phyloP scores from a whole-genome alignment of 2,888 invertebrate genomes.

The Xanthia togata region DNA sequence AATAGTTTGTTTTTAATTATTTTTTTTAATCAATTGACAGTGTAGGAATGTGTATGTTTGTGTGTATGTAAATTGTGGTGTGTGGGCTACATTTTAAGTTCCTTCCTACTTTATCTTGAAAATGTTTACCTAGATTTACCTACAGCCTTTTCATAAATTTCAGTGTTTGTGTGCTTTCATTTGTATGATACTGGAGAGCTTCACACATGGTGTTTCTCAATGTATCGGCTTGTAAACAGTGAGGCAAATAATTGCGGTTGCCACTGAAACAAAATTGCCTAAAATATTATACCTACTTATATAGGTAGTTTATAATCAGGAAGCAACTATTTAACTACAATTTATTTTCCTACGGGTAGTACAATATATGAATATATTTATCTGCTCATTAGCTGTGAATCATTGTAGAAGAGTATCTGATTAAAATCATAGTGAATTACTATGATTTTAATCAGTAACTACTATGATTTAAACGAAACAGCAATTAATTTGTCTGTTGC shows the following conservation, averaged over 20 bases:
- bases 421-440: neutral
- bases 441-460: constrained; percentile 1
- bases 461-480: neutral
- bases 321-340: constrained; percentile 15
- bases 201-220: neutral
- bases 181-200: neutral
- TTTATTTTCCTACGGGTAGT: neutral
- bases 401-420: too few species aligned
- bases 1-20: too few species aligned
- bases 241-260: neutral
- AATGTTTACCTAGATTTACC: neutral
- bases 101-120: neutral
- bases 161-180: neutral
- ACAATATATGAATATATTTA: neutral
- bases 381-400: constrained; percentile 24
- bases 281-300: neutral
- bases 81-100: too few species aligned
- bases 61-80: neutral
- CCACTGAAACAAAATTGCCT: neutral
- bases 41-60: neutral
- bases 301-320: neutral
- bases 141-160: neutral
- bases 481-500: neutral
- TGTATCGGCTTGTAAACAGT: neutral
- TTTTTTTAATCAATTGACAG: too few species aligned